Base-by-base conservation (phyloP, 2,113 vertebrate species). In the Zosterops hypoxanthus region DNA sequence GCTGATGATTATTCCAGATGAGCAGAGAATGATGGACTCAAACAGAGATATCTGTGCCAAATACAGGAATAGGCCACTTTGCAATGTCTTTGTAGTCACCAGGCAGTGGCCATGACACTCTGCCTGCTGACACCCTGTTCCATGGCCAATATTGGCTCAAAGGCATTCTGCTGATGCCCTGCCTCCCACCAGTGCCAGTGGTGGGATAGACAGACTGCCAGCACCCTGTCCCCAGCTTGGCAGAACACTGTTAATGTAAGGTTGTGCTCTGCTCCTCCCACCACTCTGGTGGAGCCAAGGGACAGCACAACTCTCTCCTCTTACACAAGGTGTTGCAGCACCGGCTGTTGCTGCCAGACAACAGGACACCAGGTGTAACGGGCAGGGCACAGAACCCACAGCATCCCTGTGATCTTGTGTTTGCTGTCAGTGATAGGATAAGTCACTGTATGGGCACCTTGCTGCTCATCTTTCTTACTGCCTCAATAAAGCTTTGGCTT, bases 401-500 rank as follows among this genome's bases (percentile, higher is more conserved):
- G 26, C 39, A 59, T 63, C 0, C 0, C 20, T 50, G 9, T 9
- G n/a, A 21, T 24, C 41, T 41, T 29, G 20, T n/a, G 44, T 29
- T 63, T 86, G 56, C 56, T 55, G 1, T 17, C 63, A 50, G 19
- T 3, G 61, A 25, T 47, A 39, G n/a, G 7, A 31, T 41, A 41
- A 46, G 46, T 36, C 3, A 0, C 64, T 1, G 0, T n/a, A 15
- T 50, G 23, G 53, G 14, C 33, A 88, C 2, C 0, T n/a, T 28
- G 29, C 39, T 76, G n/a, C 44, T 56, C 71, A 36, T 69, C 69
- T 78, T 83, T 77, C 59, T 31, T 31, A 49, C 19, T 60, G n/a
- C n/a, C 18, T 77, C 81, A 52, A 5, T 18, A 72, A 26, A 69
- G 49, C 12, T 88, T 71, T 91, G 57, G 22, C 49, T 72, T 22